Conservation (phyloP, 2,888 invertebrate genomes). For the Drosophila barbarae region DNA sequence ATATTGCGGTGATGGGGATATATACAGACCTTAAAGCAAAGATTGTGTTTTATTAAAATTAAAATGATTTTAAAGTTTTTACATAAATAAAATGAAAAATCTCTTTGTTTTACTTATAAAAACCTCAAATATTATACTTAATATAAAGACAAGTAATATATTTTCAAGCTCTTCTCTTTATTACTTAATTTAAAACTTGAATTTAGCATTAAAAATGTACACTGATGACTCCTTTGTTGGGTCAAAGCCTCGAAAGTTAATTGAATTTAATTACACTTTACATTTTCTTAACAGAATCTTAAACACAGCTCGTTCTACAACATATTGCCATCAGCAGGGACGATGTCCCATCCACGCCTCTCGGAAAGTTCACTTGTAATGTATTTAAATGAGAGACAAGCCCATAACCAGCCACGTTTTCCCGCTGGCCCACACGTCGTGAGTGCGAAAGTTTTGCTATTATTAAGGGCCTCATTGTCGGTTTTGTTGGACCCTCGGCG, state of each 20-base stretch:
- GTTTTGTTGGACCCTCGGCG: slow-evolving; percentile 69
- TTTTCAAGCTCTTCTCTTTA: background rate
- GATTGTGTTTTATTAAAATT: background rate
- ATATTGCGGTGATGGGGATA: background rate
- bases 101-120: background rate
- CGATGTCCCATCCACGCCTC: slow-evolving; percentile 23
- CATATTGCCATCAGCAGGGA: slow-evolving; percentile 30
- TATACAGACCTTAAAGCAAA: background rate
- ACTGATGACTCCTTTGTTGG: background rate
- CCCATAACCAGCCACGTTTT: slow-evolving; percentile 29
- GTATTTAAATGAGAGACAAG: slow-evolving; percentile 41
- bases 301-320: slow-evolving; percentile 9
- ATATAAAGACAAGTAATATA: too few species aligned
- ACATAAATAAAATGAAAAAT: too few species aligned
- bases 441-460: slow-evolving; percentile 71
- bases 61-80: background rate
- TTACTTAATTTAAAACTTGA: background rate
- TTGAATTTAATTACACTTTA: slow-evolving; percentile 53
- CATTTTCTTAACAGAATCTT: slow-evolving; percentile 35
- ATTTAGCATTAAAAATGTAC: background rate
- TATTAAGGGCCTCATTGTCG: slow-evolving; percentile 71
- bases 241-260: slow-evolving; percentile 32
- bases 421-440: slow-evolving; percentile 46
- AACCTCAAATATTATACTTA: background rate
- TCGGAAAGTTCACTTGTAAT: slow-evolving; percentile 41